A percentile compares a stretch with the other conserved stretches of the same genome.
Conservation (phyloP, 2,113 vertebrate species). For the Stegostoma tigrinum region DNA sequence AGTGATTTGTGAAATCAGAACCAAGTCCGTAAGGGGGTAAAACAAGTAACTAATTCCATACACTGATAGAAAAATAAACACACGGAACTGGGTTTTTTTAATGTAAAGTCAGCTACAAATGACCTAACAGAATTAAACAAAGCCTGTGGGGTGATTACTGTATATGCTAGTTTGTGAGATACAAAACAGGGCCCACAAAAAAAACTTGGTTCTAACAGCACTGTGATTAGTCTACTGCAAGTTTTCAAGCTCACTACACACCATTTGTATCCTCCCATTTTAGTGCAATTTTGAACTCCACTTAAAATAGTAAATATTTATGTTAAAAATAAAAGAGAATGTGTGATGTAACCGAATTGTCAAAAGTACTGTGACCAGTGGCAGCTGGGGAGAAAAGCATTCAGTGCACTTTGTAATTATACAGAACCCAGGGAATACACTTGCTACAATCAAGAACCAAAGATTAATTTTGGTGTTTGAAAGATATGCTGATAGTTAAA, state of each 20-base stretch:
- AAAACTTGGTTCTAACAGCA: background rate
- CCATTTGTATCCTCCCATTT: conserved; percentile 55
- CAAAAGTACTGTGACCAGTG: conserved; percentile 61
- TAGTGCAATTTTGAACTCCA: conserved; percentile 55
- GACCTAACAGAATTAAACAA: conserved; percentile 26
- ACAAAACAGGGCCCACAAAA: conserved; percentile 24
- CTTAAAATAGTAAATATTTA: conserved; percentile 69
- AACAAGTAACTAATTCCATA: background rate
- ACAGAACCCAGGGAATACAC: conserved; percentile 46
- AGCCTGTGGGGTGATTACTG: conserved; percentile 30
- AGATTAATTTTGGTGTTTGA: conserved; percentile 39
- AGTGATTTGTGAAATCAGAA: conserved; percentile 15
- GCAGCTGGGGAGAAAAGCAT: conserved; percentile 59
- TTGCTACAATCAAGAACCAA: conserved; percentile 45
- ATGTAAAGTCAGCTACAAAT: conserved; percentile 25
- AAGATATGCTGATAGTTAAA: background rate
- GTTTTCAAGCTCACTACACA: conserved; percentile 54
- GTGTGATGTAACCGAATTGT: conserved; percentile 66
- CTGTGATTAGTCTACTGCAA: conserved; percentile 46
- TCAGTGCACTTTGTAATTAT: conserved; percentile 42
- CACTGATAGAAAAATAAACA: conserved; percentile 15
- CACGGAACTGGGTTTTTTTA: background rate
- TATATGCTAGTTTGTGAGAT: conserved; percentile 29
- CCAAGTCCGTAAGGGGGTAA: background rate
- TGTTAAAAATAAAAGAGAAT: conserved; percentile 61